phyloP scores from a whole-genome alignment of 2,888 invertebrate species.

The Synergus gifuensis region DNA sequence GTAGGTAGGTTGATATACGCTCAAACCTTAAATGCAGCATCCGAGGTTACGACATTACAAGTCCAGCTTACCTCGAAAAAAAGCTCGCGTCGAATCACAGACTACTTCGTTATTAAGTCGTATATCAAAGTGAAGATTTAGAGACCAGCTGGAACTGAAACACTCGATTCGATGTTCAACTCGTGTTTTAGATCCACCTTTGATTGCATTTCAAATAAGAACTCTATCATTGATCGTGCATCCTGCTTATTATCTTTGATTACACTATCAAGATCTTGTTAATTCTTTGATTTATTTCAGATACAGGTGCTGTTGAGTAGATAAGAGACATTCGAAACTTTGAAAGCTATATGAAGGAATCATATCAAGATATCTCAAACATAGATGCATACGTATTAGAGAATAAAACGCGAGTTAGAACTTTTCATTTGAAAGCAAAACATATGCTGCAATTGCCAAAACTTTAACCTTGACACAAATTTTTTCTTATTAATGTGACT shows the following conservation, averaged over 20 bases:
- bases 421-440: neutral
- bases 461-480: too few species aligned
- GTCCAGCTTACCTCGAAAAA: neutral
- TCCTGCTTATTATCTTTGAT: neutral
- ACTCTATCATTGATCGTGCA: neutral
- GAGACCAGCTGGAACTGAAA: neutral
- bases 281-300: neutral
- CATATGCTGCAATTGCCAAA: too few species aligned
- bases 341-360: neutral
- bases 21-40: conserved; percentile 9
- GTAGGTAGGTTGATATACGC: conserved; percentile 19
- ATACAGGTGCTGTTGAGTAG: neutral
- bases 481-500: too few species aligned
- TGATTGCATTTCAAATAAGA: neutral
- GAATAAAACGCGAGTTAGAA: neutral
- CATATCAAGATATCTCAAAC: neutral
- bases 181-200: conserved; percentile 12
- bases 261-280: conserved; percentile 8
- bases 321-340: neutral
- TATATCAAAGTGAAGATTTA: conserved; percentile 23
- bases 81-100: neutral
- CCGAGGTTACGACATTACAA: conserved; percentile 7
- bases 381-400: neutral
- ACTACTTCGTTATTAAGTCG: conserved; percentile 32
- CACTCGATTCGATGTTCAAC: neutral